Evolutionary conservation across 30 jellyfish, hydroid and myxozoan genomes (phyloP), one percentile per base, ranked within the genome.

Genomic region (Calvadosia cruxmelitensis): DNA sequence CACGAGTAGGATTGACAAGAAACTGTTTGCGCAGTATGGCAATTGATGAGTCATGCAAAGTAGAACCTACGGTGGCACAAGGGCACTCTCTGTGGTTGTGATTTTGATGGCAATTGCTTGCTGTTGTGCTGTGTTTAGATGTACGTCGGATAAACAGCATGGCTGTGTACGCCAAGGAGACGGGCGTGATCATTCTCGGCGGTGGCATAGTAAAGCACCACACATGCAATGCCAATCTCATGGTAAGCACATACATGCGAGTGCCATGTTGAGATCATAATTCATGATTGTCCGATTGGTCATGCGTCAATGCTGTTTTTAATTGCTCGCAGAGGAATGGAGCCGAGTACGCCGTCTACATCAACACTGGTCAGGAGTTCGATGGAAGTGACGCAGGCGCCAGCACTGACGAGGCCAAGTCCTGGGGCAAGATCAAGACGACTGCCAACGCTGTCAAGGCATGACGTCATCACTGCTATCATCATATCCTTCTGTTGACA

Each of bases 381-480:
- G 99, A 93, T 63, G 99, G 99, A 0, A 79, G 96, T 48, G 99
- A 93, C 78, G 90, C 97, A 0, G 99, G 99, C 29, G 99, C 99
- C 13, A 67, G 79, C 33, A 95, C 99, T 30, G 94, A 84, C 50
- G 99, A 93, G 64, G 99, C 99, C 24, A 75, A 82, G 7, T 85
- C 99, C 3, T 93, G 99, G 99, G 99, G 99, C 2, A 93, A 93
- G 71, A 93, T 93, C 3, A 93, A 80, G 42, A 26, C 73, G 29
- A 76, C 89, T 5, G 97, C 99, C 3, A 69, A 52, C 25, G 94
- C 96, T 24, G 97, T 93, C 34, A 93, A 93, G 91, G 95, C 76
- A 63, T 13, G 81, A 2, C 3, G 30, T 5, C 13, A 10, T 13
- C 80, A 53, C 2, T 53, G 16, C 15, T 3, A 15, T 10, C 31